Evolutionary conservation across 2,797 vertebrate genomes (phyloP).

Genomic region (Microhierax caerulescens): DNA sequence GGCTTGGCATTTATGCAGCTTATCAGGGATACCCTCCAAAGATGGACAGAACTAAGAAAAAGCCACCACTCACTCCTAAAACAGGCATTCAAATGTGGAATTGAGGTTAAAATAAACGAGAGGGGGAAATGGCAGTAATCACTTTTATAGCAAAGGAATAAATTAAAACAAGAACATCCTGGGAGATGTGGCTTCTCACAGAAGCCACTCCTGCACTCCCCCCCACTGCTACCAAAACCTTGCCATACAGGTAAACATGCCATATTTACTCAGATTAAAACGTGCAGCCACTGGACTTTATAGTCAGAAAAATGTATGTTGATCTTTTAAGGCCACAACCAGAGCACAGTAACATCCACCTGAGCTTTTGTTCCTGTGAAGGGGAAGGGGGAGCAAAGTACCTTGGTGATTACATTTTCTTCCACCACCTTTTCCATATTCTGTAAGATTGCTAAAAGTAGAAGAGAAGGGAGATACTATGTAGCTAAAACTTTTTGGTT

Average conservation of each 20-base stretch:
- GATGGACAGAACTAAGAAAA: neutral
- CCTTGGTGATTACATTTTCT: neutral
- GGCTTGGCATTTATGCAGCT: neutral
- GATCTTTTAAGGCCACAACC: neutral
- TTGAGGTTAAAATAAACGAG: neutral
- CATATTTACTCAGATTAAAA: constrained; percentile 29
- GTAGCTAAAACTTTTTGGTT: neutral
- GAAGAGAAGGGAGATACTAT: neutral
- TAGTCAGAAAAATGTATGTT: neutral
- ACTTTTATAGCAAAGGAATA: neutral
- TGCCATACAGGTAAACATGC: neutral
- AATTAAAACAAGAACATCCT: neutral
- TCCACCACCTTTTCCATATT: neutral
- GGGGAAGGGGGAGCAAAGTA: neutral
- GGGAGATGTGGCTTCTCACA: neutral
- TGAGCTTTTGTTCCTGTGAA: neutral
- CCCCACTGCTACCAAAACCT: neutral
- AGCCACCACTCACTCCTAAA: neutral
- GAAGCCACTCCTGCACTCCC: neutral
- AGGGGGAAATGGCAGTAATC: neutral
- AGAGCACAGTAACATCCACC: neutral
- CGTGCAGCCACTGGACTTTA: neutral
- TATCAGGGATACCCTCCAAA: neutral
- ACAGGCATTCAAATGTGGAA: neutral
- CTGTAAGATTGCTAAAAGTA: neutral